phyloP scores from a whole-genome alignment of 1,140 invertebrate genomes.

The Saccostrea cuccullata region DNA sequence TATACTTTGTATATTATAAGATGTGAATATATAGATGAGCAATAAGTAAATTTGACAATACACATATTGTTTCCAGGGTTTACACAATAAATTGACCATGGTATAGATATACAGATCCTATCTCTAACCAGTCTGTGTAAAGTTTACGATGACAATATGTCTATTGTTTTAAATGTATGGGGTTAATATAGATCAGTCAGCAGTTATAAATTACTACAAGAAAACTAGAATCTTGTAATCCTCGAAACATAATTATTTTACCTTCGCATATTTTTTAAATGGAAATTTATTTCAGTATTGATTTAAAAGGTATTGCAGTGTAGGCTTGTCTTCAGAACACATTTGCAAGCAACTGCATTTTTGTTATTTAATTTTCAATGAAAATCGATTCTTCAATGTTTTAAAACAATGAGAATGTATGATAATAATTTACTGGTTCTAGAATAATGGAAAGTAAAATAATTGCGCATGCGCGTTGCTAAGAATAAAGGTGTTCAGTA shows the following conservation, averaged over 20 bases:
- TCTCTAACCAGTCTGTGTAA: background rate
- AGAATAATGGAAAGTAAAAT: constrained; percentile 2
- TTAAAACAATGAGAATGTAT: background rate
- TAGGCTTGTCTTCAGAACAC: background rate
- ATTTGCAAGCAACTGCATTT: background rate
- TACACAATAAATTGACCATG: background rate
- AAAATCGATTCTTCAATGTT: background rate
- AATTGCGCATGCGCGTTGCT: constrained; percentile 36
- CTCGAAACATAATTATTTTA: constrained; percentile 14
- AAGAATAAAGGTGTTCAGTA: constrained; percentile 8
- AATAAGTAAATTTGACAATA: background rate
- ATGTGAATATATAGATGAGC: background rate
- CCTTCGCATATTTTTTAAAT: background rate
- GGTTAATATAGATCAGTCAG: background rate
- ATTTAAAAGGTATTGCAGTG: background rate
- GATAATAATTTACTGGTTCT: background rate
- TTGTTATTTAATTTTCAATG: too few species aligned
- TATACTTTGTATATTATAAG: background rate
- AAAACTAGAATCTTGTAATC: background rate
- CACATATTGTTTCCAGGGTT: background rate
- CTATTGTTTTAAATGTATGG: background rate
- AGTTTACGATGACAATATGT: background rate
- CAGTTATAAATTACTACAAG: background rate
- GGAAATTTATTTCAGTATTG: background rate
- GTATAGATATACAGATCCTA: background rate